phyloP scores from a whole-genome alignment of 2,888 invertebrate genomes.

The Lasioglossum malachurum region DNA sequence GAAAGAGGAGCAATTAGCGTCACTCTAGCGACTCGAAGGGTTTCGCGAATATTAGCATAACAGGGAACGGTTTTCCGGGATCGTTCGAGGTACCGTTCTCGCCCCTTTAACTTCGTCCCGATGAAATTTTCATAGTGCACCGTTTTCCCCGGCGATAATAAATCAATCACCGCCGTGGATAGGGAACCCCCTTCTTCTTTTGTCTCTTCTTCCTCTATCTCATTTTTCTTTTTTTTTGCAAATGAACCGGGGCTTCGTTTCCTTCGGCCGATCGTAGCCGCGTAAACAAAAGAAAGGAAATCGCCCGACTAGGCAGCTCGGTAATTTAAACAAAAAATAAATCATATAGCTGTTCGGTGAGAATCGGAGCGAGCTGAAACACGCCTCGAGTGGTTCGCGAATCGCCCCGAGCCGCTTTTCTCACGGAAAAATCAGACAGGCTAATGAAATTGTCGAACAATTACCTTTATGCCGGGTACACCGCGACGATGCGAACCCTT shows the following conservation, averaged over 20 bases:
- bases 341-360: conserved; percentile 51
- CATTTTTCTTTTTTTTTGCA: neutral
- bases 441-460: conserved; percentile 53
- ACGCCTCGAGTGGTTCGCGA: conserved; percentile 30
- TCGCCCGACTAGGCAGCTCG: conserved; percentile 43
- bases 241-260: conserved; percentile 7
- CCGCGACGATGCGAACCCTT: neutral
- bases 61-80: conserved; percentile 6
- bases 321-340: conserved; percentile 52
- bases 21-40: neutral
- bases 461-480: conserved; percentile 30
- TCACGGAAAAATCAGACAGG: conserved; percentile 56
- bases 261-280: conserved; percentile 24
- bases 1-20: neutral
- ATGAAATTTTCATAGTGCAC: conserved; percentile 38
- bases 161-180: conserved; percentile 17
- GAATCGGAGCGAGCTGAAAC: conserved; percentile 59
- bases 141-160: conserved; percentile 23
- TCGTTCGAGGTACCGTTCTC: neutral
- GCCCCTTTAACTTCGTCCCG: conserved; percentile 23
- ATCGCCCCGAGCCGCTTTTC: conserved; percentile 22
- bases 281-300: conserved; percentile 57
- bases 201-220: neutral
- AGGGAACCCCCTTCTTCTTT: neutral
- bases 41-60: conserved; percentile 34